Base-by-base conservation (phyloP, 1,140 invertebrate genomes). In the Scaptomyza hsui region DNA sequence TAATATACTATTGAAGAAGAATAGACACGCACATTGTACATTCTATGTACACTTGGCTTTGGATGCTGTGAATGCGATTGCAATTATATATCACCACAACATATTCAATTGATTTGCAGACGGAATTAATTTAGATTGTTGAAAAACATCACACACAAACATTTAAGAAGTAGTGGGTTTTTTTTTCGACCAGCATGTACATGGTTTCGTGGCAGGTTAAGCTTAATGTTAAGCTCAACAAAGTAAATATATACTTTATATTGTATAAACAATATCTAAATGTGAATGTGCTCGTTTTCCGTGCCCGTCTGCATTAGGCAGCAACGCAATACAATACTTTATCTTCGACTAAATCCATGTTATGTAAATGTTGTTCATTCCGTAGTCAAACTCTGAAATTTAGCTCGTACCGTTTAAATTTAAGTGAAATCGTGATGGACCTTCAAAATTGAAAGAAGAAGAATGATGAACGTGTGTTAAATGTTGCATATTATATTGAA, bases 311-410 rank as follows among this genome's bases (percentile, higher is more conserved):
- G 44, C 48, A 47, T 45, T 45, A 55, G 48, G 61, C 61, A 75
- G 51, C 41, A 16, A 62, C n/a, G n/a, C n/a, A n/a, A n/a, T n/a
- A n/a, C 57, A 67, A 45, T 57, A 62, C 65, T 61, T 62, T 57
- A 57, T 67, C 73, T 74, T 77, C 41, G 29, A 71, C 13, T 64
- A 59, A 51, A 13, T 26, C 44, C 32, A 29, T 52, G 51, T 49
- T 35, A 60, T 67, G 53, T 85, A 81, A 75, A 39, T 86, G 81
- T 81, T 86, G 72, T 83, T 78, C 74, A 81, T 81, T 86, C 81
- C 81, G 61, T 68, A 80, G 61, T 44, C 19, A 82, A 60, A 51
- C 57, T 41, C 29, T 57, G 35, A 65, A 61, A 63, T 61, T 72
- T 68, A 75, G 80, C 41, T 83, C 78, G 76, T 78, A 72, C 26